Base-by-base conservation (phyloP, 2,113 vertebrate genomes). In the Varanus salvator region DNA sequence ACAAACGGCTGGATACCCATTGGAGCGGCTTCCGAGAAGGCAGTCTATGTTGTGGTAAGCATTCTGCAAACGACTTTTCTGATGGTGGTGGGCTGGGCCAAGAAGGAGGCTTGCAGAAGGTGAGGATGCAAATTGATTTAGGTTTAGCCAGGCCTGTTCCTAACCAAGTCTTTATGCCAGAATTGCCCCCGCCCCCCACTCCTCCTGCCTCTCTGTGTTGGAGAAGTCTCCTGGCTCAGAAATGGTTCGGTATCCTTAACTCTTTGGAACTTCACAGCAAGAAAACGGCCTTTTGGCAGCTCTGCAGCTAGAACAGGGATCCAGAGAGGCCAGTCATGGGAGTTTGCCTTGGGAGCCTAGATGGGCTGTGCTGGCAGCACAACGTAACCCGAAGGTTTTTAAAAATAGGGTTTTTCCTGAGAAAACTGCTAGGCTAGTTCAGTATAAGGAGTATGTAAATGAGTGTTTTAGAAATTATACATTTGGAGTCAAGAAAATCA, bases 1-100 rank as follows among this genome's bases (percentile, higher is more conserved):
- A 99, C 99, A 89, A 99, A 99, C 6, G 99, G 99, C 96, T 99
- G 99, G 99, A 97, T 97, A 54, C 98, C 99, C 0, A 97, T 99
- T 6, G 99, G 99, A 89, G 93, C 97, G 0, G 97, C 99, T 88
- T 98, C 97, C 11, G 98, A 99, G 95, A 99, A 98, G 96, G 98
- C 98, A 0, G 99, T 99, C 90, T 99, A 99, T 64, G 98, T 99
- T 9, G 98, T 99, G 98, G 99, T 99, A 96, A 92, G 99, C 96
- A 80, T 29, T 52, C 60, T 85, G 83, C 66, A 44, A 1, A 72
- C 69, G 0, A 27, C 0, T 11, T 11, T n/a, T 15, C 0, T 2
- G 0, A 9, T 12, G 4, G 0, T 19, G 12, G 6, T 0, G 8
- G 27, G 17, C 0, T 7, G 48, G 15, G 19, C 0, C 15, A 1